Evolutionary conservation across 1,140 invertebrate species (phyloP).

Genomic region (Heliconius himera): DNA sequence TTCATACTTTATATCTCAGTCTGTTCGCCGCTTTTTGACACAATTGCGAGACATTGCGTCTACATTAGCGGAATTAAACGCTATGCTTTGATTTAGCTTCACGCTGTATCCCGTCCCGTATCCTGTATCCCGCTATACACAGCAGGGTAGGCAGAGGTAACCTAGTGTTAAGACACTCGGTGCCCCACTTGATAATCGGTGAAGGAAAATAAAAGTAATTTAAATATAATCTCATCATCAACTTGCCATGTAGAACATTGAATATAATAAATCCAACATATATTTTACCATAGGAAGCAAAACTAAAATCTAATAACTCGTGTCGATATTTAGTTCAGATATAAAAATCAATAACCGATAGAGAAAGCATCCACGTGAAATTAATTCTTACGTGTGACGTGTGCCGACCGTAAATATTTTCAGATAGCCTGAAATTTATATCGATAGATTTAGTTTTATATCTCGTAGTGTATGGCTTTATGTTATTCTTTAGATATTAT

Average conservation of each 20-base stretch:
- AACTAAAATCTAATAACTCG: slow-evolving; percentile 2
- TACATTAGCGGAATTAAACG: too few relatives aligned
- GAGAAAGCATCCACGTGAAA: slow-evolving; percentile 6
- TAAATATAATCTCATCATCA: too few relatives aligned
- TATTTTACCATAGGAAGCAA: not conserved
- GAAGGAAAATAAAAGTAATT: too few relatives aligned
- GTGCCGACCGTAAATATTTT: slow-evolving; percentile 30
- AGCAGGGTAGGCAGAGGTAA: too few relatives aligned
- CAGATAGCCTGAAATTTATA: slow-evolving; percentile 22
- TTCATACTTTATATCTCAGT: too few relatives aligned
- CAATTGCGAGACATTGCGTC: too few relatives aligned
- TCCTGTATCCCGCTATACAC: too few relatives aligned
- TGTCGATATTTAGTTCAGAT: not conserved
- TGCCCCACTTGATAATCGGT: too few relatives aligned
- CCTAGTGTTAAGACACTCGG: too few relatives aligned
- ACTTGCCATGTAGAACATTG: not conserved
- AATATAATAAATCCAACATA: not conserved
- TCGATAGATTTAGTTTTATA: not conserved
- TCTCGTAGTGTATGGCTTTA: not conserved
- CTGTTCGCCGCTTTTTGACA: too few relatives aligned
- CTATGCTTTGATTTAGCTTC: too few relatives aligned
- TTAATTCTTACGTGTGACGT: slow-evolving; percentile 24
- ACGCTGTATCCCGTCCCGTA: too few relatives aligned
- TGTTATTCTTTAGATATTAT: not conserved
- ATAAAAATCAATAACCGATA: slow-evolving; percentile 12